These are phyloP conservation scores for Cephus spinipes DNA, from an alignment of 2,888 invertebrate species.

Conservation along the genomic window DNA sequence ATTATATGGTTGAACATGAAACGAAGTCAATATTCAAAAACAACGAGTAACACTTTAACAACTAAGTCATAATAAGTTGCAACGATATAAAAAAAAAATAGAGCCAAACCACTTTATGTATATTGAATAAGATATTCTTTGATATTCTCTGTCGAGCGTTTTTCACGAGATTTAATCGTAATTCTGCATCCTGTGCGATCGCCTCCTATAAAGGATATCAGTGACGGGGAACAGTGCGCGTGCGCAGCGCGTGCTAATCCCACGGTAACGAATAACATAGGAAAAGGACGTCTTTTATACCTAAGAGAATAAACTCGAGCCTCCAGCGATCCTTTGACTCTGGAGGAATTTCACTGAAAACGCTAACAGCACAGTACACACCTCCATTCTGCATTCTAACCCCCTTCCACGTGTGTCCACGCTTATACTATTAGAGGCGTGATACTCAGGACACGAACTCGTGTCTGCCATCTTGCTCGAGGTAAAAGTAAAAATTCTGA, in stretches of 20 bases:
- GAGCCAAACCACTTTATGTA: neutral
- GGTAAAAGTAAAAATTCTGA: neutral
- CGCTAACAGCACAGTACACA: conserved; percentile 42
- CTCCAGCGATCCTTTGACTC: conserved; percentile 41
- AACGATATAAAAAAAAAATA: neutral
- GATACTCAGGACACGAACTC: neutral
- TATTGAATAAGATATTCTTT: neutral
- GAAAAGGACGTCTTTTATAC: neutral
- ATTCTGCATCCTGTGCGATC: neutral
- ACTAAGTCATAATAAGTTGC: neutral
- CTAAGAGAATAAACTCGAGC: conserved; percentile 31
- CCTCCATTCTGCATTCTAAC: conserved; percentile 46
- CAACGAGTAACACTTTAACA: neutral
- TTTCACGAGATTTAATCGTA: neutral
- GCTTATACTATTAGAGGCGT: conserved; percentile 25
- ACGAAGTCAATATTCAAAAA: neutral
- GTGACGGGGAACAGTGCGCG: neutral
- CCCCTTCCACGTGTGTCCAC: conserved; percentile 34
- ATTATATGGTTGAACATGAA: neutral
- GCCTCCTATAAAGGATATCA: neutral
- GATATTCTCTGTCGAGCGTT: neutral
- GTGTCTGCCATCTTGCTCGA: neutral
- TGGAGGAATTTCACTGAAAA: conserved; percentile 47
- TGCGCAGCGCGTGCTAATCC: neutral
- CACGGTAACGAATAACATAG: neutral